Evolutionary conservation across 35 echinoderm and acorn worm species (phyloP).

Genomic region (Lytechinus variegatus): DNA sequence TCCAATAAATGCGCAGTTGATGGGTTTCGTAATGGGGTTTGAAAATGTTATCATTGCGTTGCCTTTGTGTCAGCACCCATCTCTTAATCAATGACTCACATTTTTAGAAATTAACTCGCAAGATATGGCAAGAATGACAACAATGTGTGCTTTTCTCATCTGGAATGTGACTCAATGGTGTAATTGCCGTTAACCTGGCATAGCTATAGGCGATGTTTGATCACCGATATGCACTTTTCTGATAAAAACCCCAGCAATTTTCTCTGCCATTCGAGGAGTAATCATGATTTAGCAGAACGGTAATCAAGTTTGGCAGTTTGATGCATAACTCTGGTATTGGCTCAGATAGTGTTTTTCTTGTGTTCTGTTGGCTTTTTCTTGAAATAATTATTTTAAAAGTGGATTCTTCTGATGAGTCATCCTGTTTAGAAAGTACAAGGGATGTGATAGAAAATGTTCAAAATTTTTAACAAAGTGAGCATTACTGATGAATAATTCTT

Average conservation of each 20-base stretch:
- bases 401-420: background rate
- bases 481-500: background rate
- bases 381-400: background rate
- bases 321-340: background rate
- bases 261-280: background rate
- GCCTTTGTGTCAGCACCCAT: background rate
- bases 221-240: slow-evolving; percentile 1
- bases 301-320: slow-evolving; percentile 19
- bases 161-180: background rate
- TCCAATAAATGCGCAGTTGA: background rate
- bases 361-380: background rate
- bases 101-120: background rate
- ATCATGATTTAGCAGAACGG: background rate
- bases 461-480: background rate
- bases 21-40: slow-evolving; percentile 11
- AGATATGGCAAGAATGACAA: slow-evolving; percentile 18
- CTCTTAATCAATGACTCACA: slow-evolving; percentile 1
- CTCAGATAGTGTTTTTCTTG: background rate
- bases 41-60: background rate
- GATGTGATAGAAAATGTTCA: background rate
- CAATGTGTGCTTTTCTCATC: slow-evolving; percentile 11
- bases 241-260: background rate
- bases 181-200: background rate
- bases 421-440: background rate
- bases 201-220: background rate